A percentile compares a stretch with the other conserved stretches of the same genome.
Evolutionary conservation across 2,113 vertebrate species (phyloP).

Genomic region (Pholis gunnellus): DNA sequence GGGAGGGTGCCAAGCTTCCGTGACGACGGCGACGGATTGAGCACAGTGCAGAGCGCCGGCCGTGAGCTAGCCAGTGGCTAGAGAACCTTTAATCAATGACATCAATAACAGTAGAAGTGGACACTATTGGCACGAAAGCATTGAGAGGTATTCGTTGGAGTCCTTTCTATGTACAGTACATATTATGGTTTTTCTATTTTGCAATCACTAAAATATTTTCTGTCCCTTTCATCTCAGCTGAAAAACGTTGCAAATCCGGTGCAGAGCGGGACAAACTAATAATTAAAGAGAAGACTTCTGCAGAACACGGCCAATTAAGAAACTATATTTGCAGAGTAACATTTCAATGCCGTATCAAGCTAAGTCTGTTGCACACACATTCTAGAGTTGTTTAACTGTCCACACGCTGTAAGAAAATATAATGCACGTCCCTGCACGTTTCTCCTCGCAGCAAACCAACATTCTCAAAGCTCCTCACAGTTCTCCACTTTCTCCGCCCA

Average conservation of each 20-base stretch:
- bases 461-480: too few species aligned
- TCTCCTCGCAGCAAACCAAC: too few species aligned
- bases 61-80: background rate
- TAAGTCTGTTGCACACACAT: constrained; percentile 33
- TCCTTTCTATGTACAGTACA: background rate
- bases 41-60: too few species aligned
- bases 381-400: constrained; percentile 25
- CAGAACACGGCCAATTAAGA: constrained; percentile 51
- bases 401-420: constrained; percentile 12
- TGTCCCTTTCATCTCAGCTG: background rate
- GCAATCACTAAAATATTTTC: background rate
- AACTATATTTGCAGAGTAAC: constrained; percentile 40
- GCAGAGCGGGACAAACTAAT: constrained; percentile 37
- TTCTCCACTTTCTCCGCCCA: too few species aligned
- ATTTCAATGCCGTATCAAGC: constrained; percentile 22
- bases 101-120: background rate
- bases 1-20: background rate
- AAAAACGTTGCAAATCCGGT: constrained; percentile 19
- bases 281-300: constrained; percentile 45
- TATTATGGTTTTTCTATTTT: background rate
- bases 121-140: background rate
- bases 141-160: background rate
- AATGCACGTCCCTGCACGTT: too few species aligned
- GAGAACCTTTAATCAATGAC: background rate
- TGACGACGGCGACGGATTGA: background rate